Evolutionary conservation across 1,140 invertebrate genomes (phyloP).

Genomic region (Druon quercuslanigerum): DNA sequence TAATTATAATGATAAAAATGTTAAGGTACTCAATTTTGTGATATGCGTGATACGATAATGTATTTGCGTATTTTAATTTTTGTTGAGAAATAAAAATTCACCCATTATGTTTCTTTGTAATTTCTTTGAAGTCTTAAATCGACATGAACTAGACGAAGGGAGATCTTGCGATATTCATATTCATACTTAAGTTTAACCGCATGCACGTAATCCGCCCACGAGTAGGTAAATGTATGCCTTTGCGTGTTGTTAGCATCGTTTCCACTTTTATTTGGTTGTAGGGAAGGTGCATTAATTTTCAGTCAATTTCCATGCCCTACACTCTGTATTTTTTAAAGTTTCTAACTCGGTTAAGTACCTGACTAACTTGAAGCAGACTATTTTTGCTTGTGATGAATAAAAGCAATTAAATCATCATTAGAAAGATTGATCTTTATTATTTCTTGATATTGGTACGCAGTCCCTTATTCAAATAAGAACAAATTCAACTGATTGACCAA

Average conservation of each 20-base stretch:
- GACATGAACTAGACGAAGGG: background rate
- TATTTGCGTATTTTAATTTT: too few species aligned
- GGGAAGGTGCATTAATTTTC: slow-evolving; percentile 18
- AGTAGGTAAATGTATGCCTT: slow-evolving; percentile 32
- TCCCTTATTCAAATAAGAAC: too few species aligned
- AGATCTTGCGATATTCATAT: slow-evolving; percentile 14
- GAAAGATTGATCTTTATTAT: too few species aligned
- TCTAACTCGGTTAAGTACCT: background rate
- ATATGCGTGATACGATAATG: too few species aligned
- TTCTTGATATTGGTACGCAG: too few species aligned
- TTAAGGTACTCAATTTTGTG: too few species aligned
- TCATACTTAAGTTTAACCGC: background rate
- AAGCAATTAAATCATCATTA: too few species aligned
- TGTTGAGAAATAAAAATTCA: too few species aligned
- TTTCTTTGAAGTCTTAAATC: background rate
- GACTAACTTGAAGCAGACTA: too few species aligned
- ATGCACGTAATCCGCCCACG: slow-evolving; percentile 18
- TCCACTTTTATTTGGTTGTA: slow-evolving; percentile 32
- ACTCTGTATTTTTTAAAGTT: background rate
- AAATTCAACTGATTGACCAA: too few species aligned
- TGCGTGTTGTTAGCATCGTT: slow-evolving; percentile 23
- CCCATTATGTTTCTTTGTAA: background rate
- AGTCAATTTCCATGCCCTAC: background rate
- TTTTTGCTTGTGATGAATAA: too few species aligned
- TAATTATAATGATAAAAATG: too few species aligned